Evolutionary conservation across 2,888 invertebrate species (phyloP).

Genomic region (Anticlea derivata): DNA sequence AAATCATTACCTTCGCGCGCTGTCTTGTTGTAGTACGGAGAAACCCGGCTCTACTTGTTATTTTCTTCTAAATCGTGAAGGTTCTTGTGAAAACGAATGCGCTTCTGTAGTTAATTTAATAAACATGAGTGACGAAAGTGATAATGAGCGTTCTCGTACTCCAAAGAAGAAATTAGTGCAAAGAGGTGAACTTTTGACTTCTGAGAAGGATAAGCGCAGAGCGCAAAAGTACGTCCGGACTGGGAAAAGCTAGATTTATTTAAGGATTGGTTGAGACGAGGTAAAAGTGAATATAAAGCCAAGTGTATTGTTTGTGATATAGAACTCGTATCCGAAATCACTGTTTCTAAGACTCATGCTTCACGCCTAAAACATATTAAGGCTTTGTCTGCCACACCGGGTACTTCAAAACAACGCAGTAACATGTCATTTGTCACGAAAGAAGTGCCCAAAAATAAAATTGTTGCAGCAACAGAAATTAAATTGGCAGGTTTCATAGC

Average conservation of each 20-base stretch:
- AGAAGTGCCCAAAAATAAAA: slow-evolving; percentile 6
- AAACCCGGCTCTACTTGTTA: too few relatives aligned
- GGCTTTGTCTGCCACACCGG: slow-evolving; percentile 4
- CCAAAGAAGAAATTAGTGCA: too few relatives aligned
- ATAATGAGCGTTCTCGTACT: too few relatives aligned
- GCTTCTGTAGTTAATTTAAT: too few relatives aligned
- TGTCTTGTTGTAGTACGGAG: too few relatives aligned
- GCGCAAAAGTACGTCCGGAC: too few relatives aligned
- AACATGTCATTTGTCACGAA: slow-evolving; percentile 8
- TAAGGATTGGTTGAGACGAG: slow-evolving; percentile 8
- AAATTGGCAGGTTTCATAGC: slow-evolving; percentile 13
- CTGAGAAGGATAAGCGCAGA: too few relatives aligned
- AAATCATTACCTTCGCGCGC: too few relatives aligned
- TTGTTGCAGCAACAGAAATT: slow-evolving; percentile 5
- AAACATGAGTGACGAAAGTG: too few relatives aligned
- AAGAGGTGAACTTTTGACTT: too few relatives aligned
- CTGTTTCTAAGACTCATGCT: neutral
- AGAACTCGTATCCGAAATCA: neutral
- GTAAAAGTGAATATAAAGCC: slow-evolving; percentile 12
- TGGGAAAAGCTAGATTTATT: slow-evolving; percentile 7
- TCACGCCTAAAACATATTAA: slow-evolving; percentile 5
- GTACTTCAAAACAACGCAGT: slow-evolving; percentile 7
- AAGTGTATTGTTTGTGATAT: slow-evolving; percentile 12
- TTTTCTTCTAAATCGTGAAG: too few relatives aligned
- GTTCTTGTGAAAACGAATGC: too few relatives aligned